Percentiles rank a stretch among this genome's conserved stretches.
These are phyloP conservation scores for Pangasius mekongensis DNA, from an alignment of 2,797 vertebrate species.

Conservation along the genomic window DNA sequence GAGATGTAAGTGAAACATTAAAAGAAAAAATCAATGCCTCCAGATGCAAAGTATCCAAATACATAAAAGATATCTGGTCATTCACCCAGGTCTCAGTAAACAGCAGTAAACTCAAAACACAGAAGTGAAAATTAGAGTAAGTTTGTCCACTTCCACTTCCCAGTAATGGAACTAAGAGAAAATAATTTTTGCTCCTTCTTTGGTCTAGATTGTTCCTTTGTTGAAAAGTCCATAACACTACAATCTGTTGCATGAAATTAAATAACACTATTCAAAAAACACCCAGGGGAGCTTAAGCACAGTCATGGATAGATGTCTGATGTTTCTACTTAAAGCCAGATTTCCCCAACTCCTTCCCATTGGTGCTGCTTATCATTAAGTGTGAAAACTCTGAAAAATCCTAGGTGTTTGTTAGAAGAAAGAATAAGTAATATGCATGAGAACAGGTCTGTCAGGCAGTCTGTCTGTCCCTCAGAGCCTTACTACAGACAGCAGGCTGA, in stretches of 20 bases:
- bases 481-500: not conserved
- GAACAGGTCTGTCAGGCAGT: not conserved
- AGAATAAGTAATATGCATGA: not conserved
- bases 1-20: not conserved
- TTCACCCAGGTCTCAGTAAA: not conserved
- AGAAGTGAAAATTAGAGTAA: not conserved
- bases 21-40: not conserved
- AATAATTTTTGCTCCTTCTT: not conserved
- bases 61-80: not conserved
- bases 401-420: not conserved
- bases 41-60: not conserved
- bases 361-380: constrained; percentile 14
- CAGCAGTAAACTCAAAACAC: not conserved
- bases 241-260: not conserved
- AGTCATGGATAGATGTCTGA: not conserved
- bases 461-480: not conserved
- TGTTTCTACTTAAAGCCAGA: not conserved
- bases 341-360: not conserved
- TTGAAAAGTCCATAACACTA: not conserved
- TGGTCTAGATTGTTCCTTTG: not conserved
- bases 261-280: not conserved
- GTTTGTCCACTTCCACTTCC: not conserved
- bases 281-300: not conserved
- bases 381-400: constrained; percentile 11
- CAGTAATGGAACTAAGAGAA: not conserved